A percentile compares a stretch with the other conserved stretches of the same genome.
Conservation (phyloP, 2,888 invertebrate genomes). For the Leptopilina drosophilae region DNA sequence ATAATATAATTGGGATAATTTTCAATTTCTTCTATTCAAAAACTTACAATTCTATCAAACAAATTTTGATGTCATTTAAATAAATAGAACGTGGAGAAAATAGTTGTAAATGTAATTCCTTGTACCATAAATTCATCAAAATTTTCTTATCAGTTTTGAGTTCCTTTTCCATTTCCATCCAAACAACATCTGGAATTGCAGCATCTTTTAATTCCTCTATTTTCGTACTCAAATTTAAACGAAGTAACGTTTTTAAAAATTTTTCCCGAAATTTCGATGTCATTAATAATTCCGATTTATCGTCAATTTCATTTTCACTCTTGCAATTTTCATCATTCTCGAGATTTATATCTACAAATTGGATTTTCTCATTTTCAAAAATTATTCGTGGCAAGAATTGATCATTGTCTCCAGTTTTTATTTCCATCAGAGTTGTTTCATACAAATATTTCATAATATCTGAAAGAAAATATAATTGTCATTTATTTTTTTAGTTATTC, state of each 20-base stretch:
- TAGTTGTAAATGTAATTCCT: slow-evolving; percentile 68
- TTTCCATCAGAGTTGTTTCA: slow-evolving; percentile 13
- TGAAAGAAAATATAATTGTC: neutral
- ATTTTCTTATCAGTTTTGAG: slow-evolving; percentile 55
- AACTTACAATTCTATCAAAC: slow-evolving; percentile 38
- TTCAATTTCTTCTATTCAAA: neutral
- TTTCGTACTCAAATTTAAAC: slow-evolving; percentile 59
- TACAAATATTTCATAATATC: slow-evolving; percentile 34
- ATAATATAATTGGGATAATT: slow-evolving; percentile 25
- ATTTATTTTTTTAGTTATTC: too few relatives aligned
- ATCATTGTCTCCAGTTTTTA: slow-evolving; percentile 15
- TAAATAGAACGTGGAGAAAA: slow-evolving; percentile 60
- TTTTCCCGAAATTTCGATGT: slow-evolving; percentile 51
- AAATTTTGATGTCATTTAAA: slow-evolving; percentile 40
- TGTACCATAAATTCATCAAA: slow-evolving; percentile 65
- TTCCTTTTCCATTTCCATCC: slow-evolving; percentile 65
- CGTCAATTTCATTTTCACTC: neutral
- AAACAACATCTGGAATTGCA: slow-evolving; percentile 62
- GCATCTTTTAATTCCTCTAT: slow-evolving; percentile 67
- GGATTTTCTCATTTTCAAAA: neutral
- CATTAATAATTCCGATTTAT: slow-evolving; percentile 5
- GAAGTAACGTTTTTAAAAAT: slow-evolving; percentile 62
- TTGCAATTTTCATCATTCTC: neutral
- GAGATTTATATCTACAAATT: neutral
- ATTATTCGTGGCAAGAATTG: slow-evolving; percentile 43